Evolutionary conservation across 1,140 invertebrate species (phyloP).

Genomic region (Alviniconcha marisindica): DNA sequence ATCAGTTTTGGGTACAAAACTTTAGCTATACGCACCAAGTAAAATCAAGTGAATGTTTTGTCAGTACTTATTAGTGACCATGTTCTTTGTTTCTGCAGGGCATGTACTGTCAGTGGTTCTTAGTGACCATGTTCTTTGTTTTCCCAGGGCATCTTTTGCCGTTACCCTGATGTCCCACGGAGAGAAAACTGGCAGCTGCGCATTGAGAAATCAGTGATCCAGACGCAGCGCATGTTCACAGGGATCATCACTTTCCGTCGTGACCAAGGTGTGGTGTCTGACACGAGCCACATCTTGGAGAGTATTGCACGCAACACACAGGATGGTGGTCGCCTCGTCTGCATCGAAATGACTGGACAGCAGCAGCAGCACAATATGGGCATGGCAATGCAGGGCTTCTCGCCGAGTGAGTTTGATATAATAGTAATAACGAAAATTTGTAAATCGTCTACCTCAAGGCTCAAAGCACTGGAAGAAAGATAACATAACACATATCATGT

Average conservation of each 20-base stretch:
- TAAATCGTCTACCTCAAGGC: no score
- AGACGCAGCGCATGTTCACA: conserved; percentile 42
- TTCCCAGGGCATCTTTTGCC: conserved; percentile 51
- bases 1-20: no score
- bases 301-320: conserved; percentile 51
- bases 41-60: no score
- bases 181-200: conserved; percentile 48
- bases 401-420: conserved; percentile 25
- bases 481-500: no score
- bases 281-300: conserved; percentile 51
- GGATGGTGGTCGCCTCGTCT: conserved; percentile 55
- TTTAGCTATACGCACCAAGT: no score
- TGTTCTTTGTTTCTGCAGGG: no score
- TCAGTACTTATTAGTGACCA: no score
- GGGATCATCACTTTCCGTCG: conserved; percentile 39
- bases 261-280: conserved; percentile 33
- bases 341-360: conserved; percentile 60
- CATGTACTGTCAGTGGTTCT: no score
- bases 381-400: conserved; percentile 9
- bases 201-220: conserved; percentile 58
- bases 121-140: not conserved
- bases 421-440: no score
- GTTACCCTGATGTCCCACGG: conserved; percentile 34
- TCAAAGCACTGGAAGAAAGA: no score
- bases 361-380: not conserved